Evolutionary conservation across 2,888 invertebrate species (phyloP).

Genomic region (Philonicus albiceps): DNA sequence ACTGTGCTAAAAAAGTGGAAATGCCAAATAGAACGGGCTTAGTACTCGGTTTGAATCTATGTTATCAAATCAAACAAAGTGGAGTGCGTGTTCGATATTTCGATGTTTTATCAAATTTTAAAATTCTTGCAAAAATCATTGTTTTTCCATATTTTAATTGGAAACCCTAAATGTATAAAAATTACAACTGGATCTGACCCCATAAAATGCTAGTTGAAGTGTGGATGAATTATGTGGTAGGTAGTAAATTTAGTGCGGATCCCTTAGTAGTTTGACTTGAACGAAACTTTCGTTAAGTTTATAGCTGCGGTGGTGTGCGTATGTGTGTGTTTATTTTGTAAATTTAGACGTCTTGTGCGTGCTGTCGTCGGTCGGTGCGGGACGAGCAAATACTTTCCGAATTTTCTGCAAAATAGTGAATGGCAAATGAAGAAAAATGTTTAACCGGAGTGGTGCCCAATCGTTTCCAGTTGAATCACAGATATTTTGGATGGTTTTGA

Average conservation of each 20-base stretch:
- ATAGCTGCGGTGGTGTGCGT: neutral
- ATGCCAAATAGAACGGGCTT: neutral
- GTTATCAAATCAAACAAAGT: neutral
- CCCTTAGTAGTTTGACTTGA: neutral
- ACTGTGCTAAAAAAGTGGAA: conserved; percentile 17
- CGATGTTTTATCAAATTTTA: neutral
- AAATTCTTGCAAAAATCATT: neutral
- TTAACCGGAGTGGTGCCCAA: neutral
- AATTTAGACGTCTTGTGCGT: neutral
- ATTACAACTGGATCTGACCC: too few relatives aligned
- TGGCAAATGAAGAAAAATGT: conserved; percentile 9
- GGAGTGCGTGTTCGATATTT: neutral
- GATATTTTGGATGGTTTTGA: neutral
- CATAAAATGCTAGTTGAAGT: too few relatives aligned
- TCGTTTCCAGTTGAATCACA: neutral
- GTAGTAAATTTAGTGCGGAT: neutral
- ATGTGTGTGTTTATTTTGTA: neutral
- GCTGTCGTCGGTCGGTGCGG: conserved; percentile 3
- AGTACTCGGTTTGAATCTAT: neutral
- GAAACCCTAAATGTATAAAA: too few relatives aligned
- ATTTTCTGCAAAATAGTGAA: conserved; percentile 21
- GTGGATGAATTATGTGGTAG: neutral
- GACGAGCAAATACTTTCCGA: neutral
- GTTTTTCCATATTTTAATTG: too few relatives aligned
- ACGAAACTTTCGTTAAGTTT: neutral